Evolutionary conservation across 2,888 invertebrate genomes (phyloP), one percentile per base, ranked within the genome.

Genomic region (Netelia virgata): DNA sequence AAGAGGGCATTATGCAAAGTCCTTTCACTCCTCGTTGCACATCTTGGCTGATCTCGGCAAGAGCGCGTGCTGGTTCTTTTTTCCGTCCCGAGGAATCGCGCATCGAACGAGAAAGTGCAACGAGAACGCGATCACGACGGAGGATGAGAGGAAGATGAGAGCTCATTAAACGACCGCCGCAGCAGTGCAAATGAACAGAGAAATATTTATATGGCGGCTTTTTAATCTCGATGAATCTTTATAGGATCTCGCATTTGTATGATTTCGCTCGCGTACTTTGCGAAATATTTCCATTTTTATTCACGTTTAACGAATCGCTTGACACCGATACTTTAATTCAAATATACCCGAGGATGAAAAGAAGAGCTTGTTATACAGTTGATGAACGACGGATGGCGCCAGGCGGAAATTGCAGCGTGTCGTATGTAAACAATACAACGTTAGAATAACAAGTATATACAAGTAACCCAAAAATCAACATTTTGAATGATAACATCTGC

Each of bases 71-170:
- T 78, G 50, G 69, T 78, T 73, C 18, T n/a, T 59, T 23, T 53
- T 41, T 66, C 36, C 5, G 73, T 72, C 75, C 73, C 50, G 66
- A 82, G 78, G 66, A 82, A 6, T 82, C 61, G 70, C 84, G 64
- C 82, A 75, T 79, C 82, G 82, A 79, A 70, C 81, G 86, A 80
- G 86, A 87, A 86, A 87, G 86, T 87, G 82, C 86, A 82, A 85
- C 61, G 83, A 80, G 82, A 86, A 79, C 82, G 77, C 84, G 82
- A 82, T 64, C 84, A 63, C 59, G 63, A 66, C 61, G 53, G 70
- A 72, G 55, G 69, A 76, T 66, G 77, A 78, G 72, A 61, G 23
- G 28, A 43, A 59, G 66, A 57, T 66, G 73, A 70, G 74, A 78
- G 83, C 66, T 82, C 70, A 78, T 81, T 86, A 78, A 82, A 82